Evolutionary conservation across 2,113 vertebrate genomes (phyloP), one percentile per base, ranked within the genome.

Genomic region (Callaeas wilsoni): DNA sequence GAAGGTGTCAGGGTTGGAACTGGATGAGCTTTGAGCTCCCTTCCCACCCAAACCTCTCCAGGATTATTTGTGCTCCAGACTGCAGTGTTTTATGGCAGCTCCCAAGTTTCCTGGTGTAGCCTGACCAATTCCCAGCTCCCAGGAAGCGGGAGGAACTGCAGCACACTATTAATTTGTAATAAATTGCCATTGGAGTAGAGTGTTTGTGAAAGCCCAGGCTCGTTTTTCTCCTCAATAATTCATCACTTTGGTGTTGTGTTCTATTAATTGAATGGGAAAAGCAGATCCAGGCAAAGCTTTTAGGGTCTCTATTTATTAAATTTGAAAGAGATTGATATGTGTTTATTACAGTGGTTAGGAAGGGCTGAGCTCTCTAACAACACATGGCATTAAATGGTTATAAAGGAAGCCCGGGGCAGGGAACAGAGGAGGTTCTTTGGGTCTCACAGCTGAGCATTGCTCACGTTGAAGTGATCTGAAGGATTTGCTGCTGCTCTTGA

Each of bases 191-290:
- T 41, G 79, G 93, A 96, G 90, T 20, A 9, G 70, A 74, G 70
- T 30, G 16, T 41, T 70, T 88, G 70, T 71, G 79, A 55, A 84
- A 93, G 93, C 46, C 62, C 83, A 63, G 86, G 92, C 80, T 96
- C 65, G 7, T 74, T 16, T 97, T 96, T 95, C 96, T 59, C 69
- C 44, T 97, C 80, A 95, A 95, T 97, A 97, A 96, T 97, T 96
- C 62, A 95, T 89, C 14, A 22, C 63, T 59, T 44, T 70, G 55
- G 56, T 71, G 35, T 62, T 75, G 92, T 50, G 42, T 82, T 89
- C 9, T 71, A 49, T 84, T 95, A 93, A 94, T 85, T 69, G 84
- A 39, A 96, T 60, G 92, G 92, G 78, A 70, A 87, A 69, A 90
- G 44, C 73, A 50, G 86, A 77, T 56, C 64, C 32, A 22, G 84